Evolutionary conservation across 2,888 invertebrate species (phyloP).

Genomic region (Crematogaster levior): DNA sequence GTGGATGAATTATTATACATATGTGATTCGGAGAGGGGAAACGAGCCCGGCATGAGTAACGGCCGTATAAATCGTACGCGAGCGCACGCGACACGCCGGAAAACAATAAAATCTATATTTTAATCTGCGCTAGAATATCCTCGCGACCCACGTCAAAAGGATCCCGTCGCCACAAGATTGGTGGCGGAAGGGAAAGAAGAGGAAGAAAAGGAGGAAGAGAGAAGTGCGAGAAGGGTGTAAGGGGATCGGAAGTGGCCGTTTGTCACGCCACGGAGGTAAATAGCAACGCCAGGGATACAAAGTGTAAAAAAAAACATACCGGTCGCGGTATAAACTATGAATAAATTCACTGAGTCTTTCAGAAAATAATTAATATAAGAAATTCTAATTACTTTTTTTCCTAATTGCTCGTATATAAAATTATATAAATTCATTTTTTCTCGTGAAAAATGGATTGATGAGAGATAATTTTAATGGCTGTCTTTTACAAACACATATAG

Average conservation of each 20-base stretch:
- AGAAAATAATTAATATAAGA: not conserved
- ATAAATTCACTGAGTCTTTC: constrained; percentile 16
- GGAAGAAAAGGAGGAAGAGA: constrained; percentile 53
- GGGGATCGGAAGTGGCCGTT: constrained; percentile 74
- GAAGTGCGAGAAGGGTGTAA: constrained; percentile 40
- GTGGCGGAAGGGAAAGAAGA: constrained; percentile 60
- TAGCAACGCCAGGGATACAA: constrained; percentile 46
- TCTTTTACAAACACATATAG: constrained; percentile 2
- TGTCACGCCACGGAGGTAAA: constrained; percentile 74
- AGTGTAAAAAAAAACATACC: constrained; percentile 72
- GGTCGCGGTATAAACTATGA: constrained; percentile 1
- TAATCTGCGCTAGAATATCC: constrained; percentile 78
- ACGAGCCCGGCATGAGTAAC: constrained; percentile 77
- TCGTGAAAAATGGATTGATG: not conserved
- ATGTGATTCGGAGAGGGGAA: constrained; percentile 72
- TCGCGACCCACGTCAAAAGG: constrained; percentile 64
- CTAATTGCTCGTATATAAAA: not conserved
- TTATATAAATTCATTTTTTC: not conserved
- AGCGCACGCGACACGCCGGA: constrained; percentile 74
- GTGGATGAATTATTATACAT: constrained; percentile 79
- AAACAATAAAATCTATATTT: constrained; percentile 85
- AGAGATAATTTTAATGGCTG: not conserved
- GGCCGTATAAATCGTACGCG: constrained; percentile 79
- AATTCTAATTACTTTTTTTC: not conserved
- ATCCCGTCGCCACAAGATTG: constrained; percentile 66